Conservation (phyloP, 2,113 vertebrate genomes). For the Thalassoma bifasciatum region DNA sequence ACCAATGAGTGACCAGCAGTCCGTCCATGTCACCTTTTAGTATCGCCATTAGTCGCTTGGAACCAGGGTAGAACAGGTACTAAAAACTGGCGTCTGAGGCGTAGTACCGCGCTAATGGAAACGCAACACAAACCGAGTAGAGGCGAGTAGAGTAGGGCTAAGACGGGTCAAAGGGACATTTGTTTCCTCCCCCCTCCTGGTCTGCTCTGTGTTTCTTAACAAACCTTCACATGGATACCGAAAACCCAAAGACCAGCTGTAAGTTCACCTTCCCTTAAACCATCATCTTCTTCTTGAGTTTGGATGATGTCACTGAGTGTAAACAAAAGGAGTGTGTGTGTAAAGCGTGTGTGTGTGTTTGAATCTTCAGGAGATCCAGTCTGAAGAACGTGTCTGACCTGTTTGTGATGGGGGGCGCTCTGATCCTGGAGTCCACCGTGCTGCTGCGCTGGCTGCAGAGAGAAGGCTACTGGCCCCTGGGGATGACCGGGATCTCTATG, state of each 20-base stretch:
- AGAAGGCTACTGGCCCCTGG: slow-evolving; percentile 95
- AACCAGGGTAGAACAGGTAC: too few relatives aligned
- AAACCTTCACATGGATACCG: slow-evolving; percentile 90
- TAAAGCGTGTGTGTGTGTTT: slow-evolving; percentile 11
- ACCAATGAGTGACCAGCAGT: too few relatives aligned
- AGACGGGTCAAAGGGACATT: too few relatives aligned
- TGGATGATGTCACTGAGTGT: too few relatives aligned
- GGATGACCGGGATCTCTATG: slow-evolving; percentile 99
- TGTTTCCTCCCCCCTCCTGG: not conserved
- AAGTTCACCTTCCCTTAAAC: slow-evolving; percentile 84
- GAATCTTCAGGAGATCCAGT: slow-evolving; percentile 88
- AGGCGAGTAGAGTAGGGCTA: too few relatives aligned
- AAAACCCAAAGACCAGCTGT: slow-evolving; percentile 98
- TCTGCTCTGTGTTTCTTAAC: slow-evolving; percentile 85
- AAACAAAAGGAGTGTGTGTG: too few relatives aligned
- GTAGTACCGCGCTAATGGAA: too few relatives aligned
- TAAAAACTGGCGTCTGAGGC: too few relatives aligned
- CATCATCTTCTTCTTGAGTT: not conserved
- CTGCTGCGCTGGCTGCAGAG: slow-evolving; percentile 96
- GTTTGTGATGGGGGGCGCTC: slow-evolving; percentile 97
- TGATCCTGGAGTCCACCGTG: slow-evolving; percentile 94
- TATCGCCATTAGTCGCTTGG: too few relatives aligned
- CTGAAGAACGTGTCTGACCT: slow-evolving; percentile 98
- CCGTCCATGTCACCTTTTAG: too few relatives aligned
- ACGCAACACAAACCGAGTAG: too few relatives aligned